A percentile compares a stretch with the other conserved stretches of the same genome.
These are phyloP conservation scores for Plebejus argus DNA, from an alignment of 2,888 invertebrate genomes.

Conservation along the genomic window DNA sequence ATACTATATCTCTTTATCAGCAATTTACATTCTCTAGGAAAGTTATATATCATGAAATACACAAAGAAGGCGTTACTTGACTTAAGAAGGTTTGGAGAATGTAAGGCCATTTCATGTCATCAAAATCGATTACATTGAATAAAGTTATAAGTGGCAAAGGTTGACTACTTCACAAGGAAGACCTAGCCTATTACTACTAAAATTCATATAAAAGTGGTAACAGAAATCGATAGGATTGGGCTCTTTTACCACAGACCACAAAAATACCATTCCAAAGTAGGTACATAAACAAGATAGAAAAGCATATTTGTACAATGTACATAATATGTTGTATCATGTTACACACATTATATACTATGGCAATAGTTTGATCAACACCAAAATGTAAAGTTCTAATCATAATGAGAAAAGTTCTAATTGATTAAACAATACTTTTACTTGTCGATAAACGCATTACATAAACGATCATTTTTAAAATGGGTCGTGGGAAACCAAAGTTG, in stretches of 20 bases:
- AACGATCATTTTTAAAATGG: slow-evolving; percentile 13
- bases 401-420: not conserved
- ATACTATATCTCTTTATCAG: too few species aligned
- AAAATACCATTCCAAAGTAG: too few species aligned
- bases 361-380: not conserved
- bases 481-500: slow-evolving; percentile 18
- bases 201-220: too few species aligned
- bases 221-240: too few species aligned
- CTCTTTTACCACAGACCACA: too few species aligned
- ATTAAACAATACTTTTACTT: not conserved
- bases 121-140: not conserved
- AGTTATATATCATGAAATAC: too few species aligned
- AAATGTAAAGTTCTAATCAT: not conserved
- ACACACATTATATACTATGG: not conserved
- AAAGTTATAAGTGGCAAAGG: not conserved
- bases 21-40: too few species aligned
- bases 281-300: too few species aligned
- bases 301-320: too few species aligned
- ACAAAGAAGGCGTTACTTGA: too few species aligned
- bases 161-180: not conserved
- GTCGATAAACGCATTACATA: slow-evolving; percentile 12
- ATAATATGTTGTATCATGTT: too few species aligned
- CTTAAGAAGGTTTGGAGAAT: not conserved
- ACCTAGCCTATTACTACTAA: not conserved
- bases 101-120: slow-evolving; percentile 16